phyloP scores from a whole-genome alignment of 2,888 invertebrate species.

The Netelia melanura region DNA sequence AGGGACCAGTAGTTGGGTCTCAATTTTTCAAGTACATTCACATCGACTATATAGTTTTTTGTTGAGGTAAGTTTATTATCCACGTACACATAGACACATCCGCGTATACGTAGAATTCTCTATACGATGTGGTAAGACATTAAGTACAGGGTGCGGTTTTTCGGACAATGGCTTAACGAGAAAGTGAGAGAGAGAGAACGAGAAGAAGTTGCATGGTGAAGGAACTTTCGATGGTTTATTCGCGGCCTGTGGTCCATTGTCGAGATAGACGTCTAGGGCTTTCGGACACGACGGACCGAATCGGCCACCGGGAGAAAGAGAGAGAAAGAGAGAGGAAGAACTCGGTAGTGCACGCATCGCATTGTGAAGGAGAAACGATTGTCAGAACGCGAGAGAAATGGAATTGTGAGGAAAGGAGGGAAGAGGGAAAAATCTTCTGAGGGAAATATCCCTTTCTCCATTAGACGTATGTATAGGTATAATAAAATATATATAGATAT shows the following conservation, averaged over 20 bases:
- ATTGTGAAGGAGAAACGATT: constrained; percentile 46
- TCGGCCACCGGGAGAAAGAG: not conserved
- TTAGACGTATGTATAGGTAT: not conserved
- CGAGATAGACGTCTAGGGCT: constrained; percentile 32
- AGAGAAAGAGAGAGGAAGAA: constrained; percentile 17
- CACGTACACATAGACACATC: not conserved
- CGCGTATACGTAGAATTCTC: not conserved
- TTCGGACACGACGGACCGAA: constrained; percentile 11
- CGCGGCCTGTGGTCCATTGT: constrained; percentile 46
- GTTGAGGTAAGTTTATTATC: not conserved
- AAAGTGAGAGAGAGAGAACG: not conserved
- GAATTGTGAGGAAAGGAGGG: constrained; percentile 14
- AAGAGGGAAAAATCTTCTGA: not conserved
- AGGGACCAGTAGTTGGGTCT: no score
- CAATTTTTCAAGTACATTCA: no score
- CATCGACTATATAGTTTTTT: not conserved
- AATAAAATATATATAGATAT: not conserved
- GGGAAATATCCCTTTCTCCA: constrained; percentile 35
- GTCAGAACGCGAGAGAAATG: constrained; percentile 45
- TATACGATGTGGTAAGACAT: constrained; percentile 17
- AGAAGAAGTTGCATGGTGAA: not conserved
- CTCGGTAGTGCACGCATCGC: not conserved
- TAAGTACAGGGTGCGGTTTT: constrained; percentile 36
- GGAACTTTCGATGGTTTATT: constrained; percentile 52
- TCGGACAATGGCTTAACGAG: constrained; percentile 42